Evolutionary conservation across 2,797 vertebrate species (phyloP).

Genomic region (Streptopelia turtur): DNA sequence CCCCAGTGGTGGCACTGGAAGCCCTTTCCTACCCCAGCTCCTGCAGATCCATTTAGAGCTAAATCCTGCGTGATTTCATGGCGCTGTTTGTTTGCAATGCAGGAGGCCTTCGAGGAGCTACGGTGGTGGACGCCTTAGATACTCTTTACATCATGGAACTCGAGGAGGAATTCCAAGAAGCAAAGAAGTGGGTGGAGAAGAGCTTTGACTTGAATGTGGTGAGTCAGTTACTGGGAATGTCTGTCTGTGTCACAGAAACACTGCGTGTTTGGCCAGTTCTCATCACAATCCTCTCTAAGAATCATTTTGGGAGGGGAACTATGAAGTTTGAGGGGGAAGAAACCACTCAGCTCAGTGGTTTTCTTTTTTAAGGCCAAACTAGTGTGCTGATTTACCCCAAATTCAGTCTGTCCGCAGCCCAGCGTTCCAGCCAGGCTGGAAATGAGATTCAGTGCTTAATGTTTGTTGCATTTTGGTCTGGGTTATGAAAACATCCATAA

Average conservation of each 20-base stretch:
- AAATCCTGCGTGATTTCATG: not conserved
- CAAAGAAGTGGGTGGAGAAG: slow-evolving; percentile 92
- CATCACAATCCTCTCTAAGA: not conserved
- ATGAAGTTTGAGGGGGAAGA: not conserved
- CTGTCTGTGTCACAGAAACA: not conserved
- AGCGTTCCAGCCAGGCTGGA: not conserved
- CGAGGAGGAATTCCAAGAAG: slow-evolving; percentile 92
- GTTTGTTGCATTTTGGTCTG: not conserved
- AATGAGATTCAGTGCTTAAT: not conserved
- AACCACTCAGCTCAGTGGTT: not conserved
- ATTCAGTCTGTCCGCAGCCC: not conserved
- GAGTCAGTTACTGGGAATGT: slow-evolving; percentile 64
- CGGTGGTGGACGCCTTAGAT: slow-evolving; percentile 93
- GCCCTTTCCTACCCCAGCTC: not conserved
- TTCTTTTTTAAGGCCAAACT: not conserved
- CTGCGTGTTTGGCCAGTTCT: not conserved
- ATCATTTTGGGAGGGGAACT: not conserved
- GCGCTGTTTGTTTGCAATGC: slow-evolving; percentile 33
- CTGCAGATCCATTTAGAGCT: not conserved
- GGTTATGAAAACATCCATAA: not conserved
- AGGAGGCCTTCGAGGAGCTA: slow-evolving; percentile 95
- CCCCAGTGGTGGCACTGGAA: not conserved
- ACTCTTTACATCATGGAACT: slow-evolving; percentile 96
- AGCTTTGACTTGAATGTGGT: slow-evolving; percentile 93
- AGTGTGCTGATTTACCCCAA: not conserved